Evolutionary conservation across 2,797 vertebrate genomes (phyloP), one percentile per base, ranked within the genome.

Genomic region (Hemibagrus guttatus): DNA sequence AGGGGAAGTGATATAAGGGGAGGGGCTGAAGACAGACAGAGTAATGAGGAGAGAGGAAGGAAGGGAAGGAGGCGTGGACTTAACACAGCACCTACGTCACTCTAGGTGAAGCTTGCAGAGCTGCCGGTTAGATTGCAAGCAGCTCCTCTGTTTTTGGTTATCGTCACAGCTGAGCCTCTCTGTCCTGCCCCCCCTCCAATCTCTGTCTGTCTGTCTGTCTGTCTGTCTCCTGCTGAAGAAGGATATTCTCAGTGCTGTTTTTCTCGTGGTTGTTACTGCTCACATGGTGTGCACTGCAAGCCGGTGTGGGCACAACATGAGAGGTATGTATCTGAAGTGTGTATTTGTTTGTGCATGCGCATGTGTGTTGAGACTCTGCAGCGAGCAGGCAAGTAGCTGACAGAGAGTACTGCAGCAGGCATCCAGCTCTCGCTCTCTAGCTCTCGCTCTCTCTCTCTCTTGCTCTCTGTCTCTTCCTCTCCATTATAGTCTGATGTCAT

Each of bases 321-420:
- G 92, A 95, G 95, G 95, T 95, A 92, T 90, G 95, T 92, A 92
- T 89, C 12, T 49, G 23, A 61, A 61, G 90, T 92, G 69, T 76
- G 84, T 83, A 69, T 81, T 46, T 84, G 56, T 76, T 49, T 68
- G 26, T 75, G 49, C 69, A 56, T 59, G 83, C 85, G 59, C 75
- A 23, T 81, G 76, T 83, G 69, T 81, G 84, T 75, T 61, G 31
- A 26, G 78, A 80, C 78, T 59, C 76, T 80, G 56, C 78, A 80
- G 56, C 1, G 6, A 61, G 78, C 91, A 91, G 91, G 92, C 92
- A 91, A 90, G 89, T 92, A 89, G 88, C 78, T 59, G 58, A 80
- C 23, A 26, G 11, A 31, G 54, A 61, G 28, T 87, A 91, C 93
- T 92, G 94, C 93, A 93, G 93, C 92, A 88, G 87, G 84, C 89